Evolutionary conservation across 1,140 invertebrate species (phyloP).

Genomic region (Odontomachus brunneus): DNA sequence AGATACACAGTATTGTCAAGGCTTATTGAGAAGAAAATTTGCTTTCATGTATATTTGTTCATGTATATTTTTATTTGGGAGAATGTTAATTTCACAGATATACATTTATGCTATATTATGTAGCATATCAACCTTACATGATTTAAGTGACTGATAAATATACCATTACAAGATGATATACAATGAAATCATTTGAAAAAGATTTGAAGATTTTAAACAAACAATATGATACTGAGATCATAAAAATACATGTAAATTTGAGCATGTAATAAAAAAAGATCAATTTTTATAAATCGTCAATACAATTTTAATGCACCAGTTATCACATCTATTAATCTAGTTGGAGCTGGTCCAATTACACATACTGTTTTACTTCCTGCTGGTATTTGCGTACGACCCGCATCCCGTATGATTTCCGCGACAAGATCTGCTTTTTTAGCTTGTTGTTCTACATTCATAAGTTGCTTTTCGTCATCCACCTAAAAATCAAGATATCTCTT

Average conservation of each 20-base stretch:
- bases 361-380: conserved; percentile 95
- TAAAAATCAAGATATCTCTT: conserved; percentile 58
- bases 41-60: too few species aligned
- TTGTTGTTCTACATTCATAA: conserved; percentile 88
- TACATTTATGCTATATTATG: conserved; percentile 9
- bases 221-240: background rate
- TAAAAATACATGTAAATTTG: conserved; percentile 39
- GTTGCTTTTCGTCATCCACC: conserved; percentile 89
- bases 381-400: conserved; percentile 95
- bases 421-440: conserved; percentile 90
- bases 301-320: conserved; percentile 95
- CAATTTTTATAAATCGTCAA: conserved; percentile 82
- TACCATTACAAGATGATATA: background rate
- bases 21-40: background rate
- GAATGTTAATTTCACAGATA: conserved; percentile 3
- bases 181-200: background rate
- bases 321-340: conserved; percentile 91
- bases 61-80: background rate
- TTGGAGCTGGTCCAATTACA: conserved; percentile 94
- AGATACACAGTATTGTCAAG: background rate
- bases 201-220: background rate
- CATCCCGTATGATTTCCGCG: conserved; percentile 92
- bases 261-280: conserved; percentile 30
- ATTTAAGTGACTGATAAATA: background rate
- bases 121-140: conserved; percentile 15